Base-by-base conservation (phyloP, 2,888 invertebrate species). In the Proisotoma minuta region DNA sequence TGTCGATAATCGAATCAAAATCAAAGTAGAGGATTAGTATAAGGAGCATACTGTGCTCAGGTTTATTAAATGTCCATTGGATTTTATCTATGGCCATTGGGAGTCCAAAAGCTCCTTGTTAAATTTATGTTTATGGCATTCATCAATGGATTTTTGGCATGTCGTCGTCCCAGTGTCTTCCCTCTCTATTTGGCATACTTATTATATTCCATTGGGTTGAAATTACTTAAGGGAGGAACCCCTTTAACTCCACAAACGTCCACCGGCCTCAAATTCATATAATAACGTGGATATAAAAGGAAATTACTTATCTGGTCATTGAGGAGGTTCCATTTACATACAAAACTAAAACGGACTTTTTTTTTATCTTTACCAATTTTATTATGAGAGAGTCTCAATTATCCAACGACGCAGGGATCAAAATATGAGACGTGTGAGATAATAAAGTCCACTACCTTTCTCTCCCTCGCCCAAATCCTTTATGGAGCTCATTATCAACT, bases 221-320 rank as follows among this genome's bases (percentile, higher is more conserved):
- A 54, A 54, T 54, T 54, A 54, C 28, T 4, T 3, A 56, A 56
- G 56, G 56, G 56, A 56, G 56, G 43, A 43, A 56, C 56, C 56
- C 34, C 43, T 56, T 56, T 56, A 10, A 47, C 47, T 43, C 20
- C 43, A 43, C 5, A 43, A 34, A 43, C 18, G 43, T 15, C 4
- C 54, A 39, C 40, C 26, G 39, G 40, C 39, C 43, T 56, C 10
- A 56, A 47, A 56, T 56, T 56, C 43, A 56, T n/a, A n/a, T 56
- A 56, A 56, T 56, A 56, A 56, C 43, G 43, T 47, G 56, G 43
- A 34, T 56, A 56, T 56, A 56, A 56, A 56, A 56, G 56, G 56
- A 56, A 43, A 56, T 34, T 56, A 56, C 56, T 56, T 56, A 56
- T 56, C 56, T 56, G 43, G 56, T 26, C 56, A 56, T 5, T 56